These are phyloP conservation scores for Monarcha castaneiventris DNA, from an alignment of 2,113 vertebrate species.

Conservation along the genomic window DNA sequence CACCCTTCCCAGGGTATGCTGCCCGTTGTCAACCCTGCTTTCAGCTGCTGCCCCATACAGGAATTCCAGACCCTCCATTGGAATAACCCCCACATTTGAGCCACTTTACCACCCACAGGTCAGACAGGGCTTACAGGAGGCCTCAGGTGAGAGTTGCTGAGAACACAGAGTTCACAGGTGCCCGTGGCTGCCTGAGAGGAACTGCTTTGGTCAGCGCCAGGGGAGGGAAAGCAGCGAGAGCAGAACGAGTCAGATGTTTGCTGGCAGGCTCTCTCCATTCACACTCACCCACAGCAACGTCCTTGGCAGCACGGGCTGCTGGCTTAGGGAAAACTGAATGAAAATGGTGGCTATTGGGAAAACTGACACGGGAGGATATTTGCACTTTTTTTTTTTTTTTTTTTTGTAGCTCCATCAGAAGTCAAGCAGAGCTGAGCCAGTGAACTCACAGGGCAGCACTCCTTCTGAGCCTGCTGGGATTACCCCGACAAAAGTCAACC, in stretches of 20 bases:
- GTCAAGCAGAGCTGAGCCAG: background rate
- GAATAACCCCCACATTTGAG: background rate
- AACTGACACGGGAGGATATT: background rate
- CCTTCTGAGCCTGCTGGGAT: conserved; percentile 4
- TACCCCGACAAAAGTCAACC: background rate
- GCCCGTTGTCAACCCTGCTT: background rate
- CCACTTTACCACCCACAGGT: background rate
- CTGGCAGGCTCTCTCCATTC: conserved; percentile 1
- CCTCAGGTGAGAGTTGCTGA: background rate
- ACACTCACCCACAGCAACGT: background rate
- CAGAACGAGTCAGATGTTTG: background rate
- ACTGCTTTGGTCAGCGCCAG: background rate
- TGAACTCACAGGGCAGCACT: conserved; percentile 4
- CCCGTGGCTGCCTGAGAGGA: background rate
- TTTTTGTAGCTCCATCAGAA: background rate
- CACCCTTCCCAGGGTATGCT: background rate
- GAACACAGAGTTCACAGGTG: background rate
- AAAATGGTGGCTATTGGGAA: background rate
- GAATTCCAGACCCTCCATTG: background rate
- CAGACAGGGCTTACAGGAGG: background rate
- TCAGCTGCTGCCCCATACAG: background rate
- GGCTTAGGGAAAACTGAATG: conserved; percentile 34
- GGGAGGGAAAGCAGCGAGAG: background rate
- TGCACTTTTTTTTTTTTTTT: background rate
- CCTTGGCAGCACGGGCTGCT: conserved; percentile 1